phyloP scores from a whole-genome alignment of 2,797 vertebrate species.

The Ptychobarbus kaznakovi region DNA sequence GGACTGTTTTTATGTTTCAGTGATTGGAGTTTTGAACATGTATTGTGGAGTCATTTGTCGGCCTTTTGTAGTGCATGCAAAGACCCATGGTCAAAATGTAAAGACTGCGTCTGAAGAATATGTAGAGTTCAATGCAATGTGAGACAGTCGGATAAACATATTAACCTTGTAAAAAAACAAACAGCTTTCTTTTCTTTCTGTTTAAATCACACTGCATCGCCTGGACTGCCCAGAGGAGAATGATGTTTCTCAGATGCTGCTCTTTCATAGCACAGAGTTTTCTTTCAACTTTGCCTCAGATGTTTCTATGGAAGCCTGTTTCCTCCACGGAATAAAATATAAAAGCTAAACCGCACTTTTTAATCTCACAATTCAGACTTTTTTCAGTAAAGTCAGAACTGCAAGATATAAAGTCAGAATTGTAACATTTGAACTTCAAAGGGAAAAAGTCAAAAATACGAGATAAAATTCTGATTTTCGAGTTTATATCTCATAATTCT shows the following conservation, averaged over 20 bases:
- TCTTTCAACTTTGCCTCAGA: background rate
- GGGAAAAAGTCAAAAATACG: background rate
- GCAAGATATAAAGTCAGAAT: background rate
- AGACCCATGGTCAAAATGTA: conserved; percentile 79
- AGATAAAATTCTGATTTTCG: background rate
- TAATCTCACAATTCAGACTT: background rate
- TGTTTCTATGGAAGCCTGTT: background rate
- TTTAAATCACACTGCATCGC: conserved; percentile 28
- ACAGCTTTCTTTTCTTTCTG: conserved; percentile 58
- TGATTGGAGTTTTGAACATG: conserved; percentile 73
- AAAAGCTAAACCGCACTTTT: background rate
- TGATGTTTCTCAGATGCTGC: background rate
- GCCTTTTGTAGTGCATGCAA: conserved; percentile 89
- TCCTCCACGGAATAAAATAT: background rate
- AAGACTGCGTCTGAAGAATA: conserved; percentile 69
- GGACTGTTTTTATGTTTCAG: conserved; percentile 66
- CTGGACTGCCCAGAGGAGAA: background rate
- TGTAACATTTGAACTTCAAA: background rate
- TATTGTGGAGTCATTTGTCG: conserved; percentile 86
- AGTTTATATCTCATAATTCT: background rate
- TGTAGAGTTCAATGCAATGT: conserved; percentile 76
- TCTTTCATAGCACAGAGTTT: conserved; percentile 11
- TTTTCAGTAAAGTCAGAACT: background rate
- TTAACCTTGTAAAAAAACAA: conserved; percentile 71
- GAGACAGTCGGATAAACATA: conserved; percentile 79